Evolutionary conservation across 2,113 vertebrate genomes (phyloP).

Genomic region (Phylloscopus trochilus): DNA sequence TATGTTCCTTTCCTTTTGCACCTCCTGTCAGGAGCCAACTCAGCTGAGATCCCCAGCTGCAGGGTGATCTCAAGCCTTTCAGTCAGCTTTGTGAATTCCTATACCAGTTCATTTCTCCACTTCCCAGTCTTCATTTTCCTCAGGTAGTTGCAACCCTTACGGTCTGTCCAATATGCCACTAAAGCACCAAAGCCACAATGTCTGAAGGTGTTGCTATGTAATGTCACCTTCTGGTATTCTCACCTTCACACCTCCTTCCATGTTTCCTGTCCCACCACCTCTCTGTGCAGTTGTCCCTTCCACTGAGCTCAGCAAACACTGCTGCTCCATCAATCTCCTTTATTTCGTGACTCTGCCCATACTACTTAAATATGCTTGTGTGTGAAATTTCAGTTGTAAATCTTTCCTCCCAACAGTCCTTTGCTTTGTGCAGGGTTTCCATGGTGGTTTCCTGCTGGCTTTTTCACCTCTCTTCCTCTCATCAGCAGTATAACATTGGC

Average conservation of each 20-base stretch:
- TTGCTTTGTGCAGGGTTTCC: not conserved
- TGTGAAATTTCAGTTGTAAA: not conserved
- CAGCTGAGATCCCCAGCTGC: not conserved
- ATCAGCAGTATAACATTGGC: accelerated
- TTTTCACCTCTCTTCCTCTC: not conserved
- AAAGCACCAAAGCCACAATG: not conserved
- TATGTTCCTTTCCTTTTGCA: not conserved
- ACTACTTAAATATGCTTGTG: not conserved
- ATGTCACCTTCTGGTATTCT: not conserved
- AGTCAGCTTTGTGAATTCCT: not conserved
- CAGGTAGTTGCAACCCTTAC: not conserved
- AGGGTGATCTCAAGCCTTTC: not conserved
- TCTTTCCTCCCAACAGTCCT: not conserved
- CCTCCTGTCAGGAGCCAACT: not conserved
- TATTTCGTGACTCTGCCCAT: not conserved
- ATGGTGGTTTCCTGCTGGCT: not conserved
- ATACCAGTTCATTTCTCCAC: not conserved
- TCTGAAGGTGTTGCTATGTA: not conserved
- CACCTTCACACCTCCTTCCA: not conserved
- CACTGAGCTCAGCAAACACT: not conserved
- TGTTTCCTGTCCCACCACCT: not conserved
- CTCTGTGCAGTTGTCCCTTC: not conserved
- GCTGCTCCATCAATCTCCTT: not conserved
- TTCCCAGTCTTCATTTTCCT: not conserved
- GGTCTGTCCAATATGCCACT: not conserved